Conservation (phyloP, 1,140 invertebrate genomes). For the Zaprionus tsacasi region DNA sequence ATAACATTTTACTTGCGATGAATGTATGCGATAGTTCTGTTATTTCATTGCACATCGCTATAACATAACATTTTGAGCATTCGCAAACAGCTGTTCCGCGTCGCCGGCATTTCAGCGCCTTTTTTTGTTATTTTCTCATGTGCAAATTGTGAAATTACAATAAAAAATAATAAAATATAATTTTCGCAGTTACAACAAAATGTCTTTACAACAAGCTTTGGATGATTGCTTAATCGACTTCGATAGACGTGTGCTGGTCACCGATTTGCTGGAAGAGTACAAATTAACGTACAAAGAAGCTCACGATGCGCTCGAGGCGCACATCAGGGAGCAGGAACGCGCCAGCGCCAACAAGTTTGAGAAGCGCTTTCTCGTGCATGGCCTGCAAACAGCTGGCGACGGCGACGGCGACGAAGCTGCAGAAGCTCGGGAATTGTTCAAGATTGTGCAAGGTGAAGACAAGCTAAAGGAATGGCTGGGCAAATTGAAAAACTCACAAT, state of each 20-base stretch:
- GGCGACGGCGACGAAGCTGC: slow-evolving; percentile 13
- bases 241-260: slow-evolving; percentile 71
- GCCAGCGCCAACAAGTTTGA: slow-evolving; percentile 48
- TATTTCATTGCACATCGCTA: slow-evolving; percentile 16
- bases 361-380: slow-evolving; percentile 71
- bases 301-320: slow-evolving; percentile 53
- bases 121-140: slow-evolving; percentile 29
- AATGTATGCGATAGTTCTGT: neutral
- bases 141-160: neutral
- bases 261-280: slow-evolving; percentile 75
- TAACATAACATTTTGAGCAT: slow-evolving; percentile 10
- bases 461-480: slow-evolving; percentile 68
- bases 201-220: slow-evolving; percentile 69
- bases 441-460: slow-evolving; percentile 66
- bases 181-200: slow-evolving; percentile 22
- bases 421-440: slow-evolving; percentile 59
- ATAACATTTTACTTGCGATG: slow-evolving; percentile 2
- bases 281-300: slow-evolving; percentile 72
- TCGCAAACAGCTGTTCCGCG: slow-evolving; percentile 38
- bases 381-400: slow-evolving; percentile 32
- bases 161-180: neutral
- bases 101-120: slow-evolving; percentile 40
- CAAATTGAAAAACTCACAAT: slow-evolving; percentile 67
- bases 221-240: slow-evolving; percentile 75
- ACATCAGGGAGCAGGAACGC: slow-evolving; percentile 57